Base-by-base conservation (phyloP, 1,140 invertebrate genomes). In the Sarcophaga peregrina region DNA sequence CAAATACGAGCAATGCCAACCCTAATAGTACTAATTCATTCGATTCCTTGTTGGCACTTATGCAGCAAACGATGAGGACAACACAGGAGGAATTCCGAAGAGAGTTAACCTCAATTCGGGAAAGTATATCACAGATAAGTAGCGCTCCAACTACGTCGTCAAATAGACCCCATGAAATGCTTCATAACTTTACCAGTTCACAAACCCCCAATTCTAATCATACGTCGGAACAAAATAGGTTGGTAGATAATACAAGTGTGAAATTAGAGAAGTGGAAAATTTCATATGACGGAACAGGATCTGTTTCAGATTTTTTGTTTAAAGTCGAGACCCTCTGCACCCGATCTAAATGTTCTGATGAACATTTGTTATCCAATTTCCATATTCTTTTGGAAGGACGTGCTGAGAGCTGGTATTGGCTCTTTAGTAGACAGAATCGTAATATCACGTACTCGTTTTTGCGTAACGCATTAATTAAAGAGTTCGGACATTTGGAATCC, bases 191-290 rank as follows among this genome's bases (percentile, higher is more conserved):
- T 13, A 15, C 52, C 5, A 58, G 11, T 58, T 58, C 52, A 58
- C 52, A 58, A 11, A 58, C 52, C 11, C 52, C 52, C 52, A 58
- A 58, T 58, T 58, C 52, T 58, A 58, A 58, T 13, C 5, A 5
- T 58, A 11, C n/a, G 5, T 58, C 52, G n/a, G 52, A 58, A 11
- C 52, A 58, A 15, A 58, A 15, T 15, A 58, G 52, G 52, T 15
- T 11, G 5, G 13, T 15, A 15, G 52, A 58, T 15, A 58, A 11
- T 58, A 5, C 52, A 10, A 58, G n/a, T 13, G 52, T 58, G 13
- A 58, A 58, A 15, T 11, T 75, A 17, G 73, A 75, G n/a, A 75
- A 75, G 46, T 75, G 73, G 73, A 75, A 75, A n/a, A n/a, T 75
- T 5, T 47, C 45, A 47, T 75, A 47, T 75, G 45, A 75, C 11